phyloP scores from a whole-genome alignment of 1,140 invertebrate genomes.

The Parasteatoda tepidariorum region DNA sequence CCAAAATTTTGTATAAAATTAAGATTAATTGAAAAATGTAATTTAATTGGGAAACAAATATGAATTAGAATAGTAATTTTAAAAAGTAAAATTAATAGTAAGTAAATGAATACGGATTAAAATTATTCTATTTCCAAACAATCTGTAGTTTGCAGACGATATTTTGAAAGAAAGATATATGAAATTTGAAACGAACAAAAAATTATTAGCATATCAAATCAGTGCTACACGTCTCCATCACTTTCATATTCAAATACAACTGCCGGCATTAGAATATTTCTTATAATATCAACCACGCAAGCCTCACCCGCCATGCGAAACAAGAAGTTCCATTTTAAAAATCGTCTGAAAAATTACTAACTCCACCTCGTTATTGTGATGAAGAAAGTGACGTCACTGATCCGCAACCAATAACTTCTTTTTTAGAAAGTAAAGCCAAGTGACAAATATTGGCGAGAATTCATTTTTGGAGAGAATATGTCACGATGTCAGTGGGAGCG shows the following conservation, averaged over 20 bases:
- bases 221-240: too few relatives aligned
- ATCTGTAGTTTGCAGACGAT: background rate
- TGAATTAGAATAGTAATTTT: too few relatives aligned
- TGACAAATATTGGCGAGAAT: background rate
- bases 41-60: too few relatives aligned
- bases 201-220: too few relatives aligned
- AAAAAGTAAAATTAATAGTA: too few relatives aligned
- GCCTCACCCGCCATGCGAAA: background rate
- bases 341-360: background rate
- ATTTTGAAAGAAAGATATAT: background rate
- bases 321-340: background rate
- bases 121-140: too few relatives aligned
- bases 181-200: too few relatives aligned
- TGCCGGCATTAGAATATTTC: background rate
- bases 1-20: too few relatives aligned
- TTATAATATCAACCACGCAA: background rate
- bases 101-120: too few relatives aligned
- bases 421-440: background rate
- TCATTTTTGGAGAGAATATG: background rate
- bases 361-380: background rate
- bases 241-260: background rate
- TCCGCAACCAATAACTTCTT: background rate
- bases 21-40: too few relatives aligned
- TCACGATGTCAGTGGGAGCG: background rate
- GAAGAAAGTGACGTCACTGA: background rate